Base-by-base conservation (phyloP, 2,113 vertebrate species). In the Ranitomeya imitator region DNA sequence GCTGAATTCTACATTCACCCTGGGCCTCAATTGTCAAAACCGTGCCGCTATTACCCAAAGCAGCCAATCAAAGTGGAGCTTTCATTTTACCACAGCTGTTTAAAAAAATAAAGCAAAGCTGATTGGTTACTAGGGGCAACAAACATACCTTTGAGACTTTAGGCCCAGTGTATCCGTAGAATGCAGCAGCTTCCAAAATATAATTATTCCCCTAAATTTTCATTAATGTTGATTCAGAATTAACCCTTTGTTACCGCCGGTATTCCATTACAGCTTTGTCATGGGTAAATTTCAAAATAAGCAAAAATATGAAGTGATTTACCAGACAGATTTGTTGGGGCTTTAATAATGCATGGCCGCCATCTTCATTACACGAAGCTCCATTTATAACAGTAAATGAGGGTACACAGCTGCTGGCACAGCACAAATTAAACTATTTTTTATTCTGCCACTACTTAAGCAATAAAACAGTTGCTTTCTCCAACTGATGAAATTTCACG, bases 361-460 rank as follows among this genome's bases (percentile, higher is more conserved):
- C 55, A 60, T 31, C 37, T 52, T 73, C 86, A 74, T 83, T 83
- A 63, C 59, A 15, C 26, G 26, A 9, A 65, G 79, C 79, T 37
- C 21, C 65, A 65, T 88, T 88, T 88, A 63, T 88, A 63, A 88
- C 57, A 54, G 69, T 76, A 63, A 83, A 65, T 83, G 65, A 88
- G 71, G 71, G 57, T 51, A 83, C 67, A 59, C 81, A 88, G 87
- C 80, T 88, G 87, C 73, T n/a, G 59, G 80, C 23, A 37, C 15
- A 13, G 45, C 67, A 83, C 78, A 83, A 57, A 88, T 84, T 54
- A 88, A 88, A 74, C 80, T 83, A 78, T 84, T 84, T 88, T 77
- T 84, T 84, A 84, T 61, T 23, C 55, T 63, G 79, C 31, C 26
- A 14, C 31, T 84, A 88, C 84, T 88, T 84, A 60, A 78, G 73